These are phyloP conservation scores for Scatophagus argus DNA, from an alignment of 2,113 vertebrate species.

Conservation along the genomic window DNA sequence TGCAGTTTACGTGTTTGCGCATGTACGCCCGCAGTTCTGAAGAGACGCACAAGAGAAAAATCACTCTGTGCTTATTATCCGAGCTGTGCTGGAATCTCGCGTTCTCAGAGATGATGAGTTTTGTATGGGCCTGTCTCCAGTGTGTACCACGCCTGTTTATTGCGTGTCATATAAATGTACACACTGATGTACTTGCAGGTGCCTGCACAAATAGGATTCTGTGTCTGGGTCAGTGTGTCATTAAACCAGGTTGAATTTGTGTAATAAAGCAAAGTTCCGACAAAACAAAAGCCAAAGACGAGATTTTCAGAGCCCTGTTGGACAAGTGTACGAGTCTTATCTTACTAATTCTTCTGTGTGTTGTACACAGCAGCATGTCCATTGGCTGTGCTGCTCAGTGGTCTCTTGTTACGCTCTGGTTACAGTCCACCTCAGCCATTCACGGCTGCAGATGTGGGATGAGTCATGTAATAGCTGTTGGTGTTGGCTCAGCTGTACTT, in stretches of 20 bases:
- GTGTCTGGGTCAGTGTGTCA: conserved; percentile 52
- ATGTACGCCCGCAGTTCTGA: conserved; percentile 50
- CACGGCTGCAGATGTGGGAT: conserved; percentile 75
- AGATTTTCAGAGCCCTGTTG: background rate
- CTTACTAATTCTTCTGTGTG: conserved; percentile 8
- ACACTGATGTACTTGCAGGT: conserved; percentile 22
- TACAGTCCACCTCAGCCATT: conserved; percentile 50
- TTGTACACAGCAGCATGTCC: conserved; percentile 15
- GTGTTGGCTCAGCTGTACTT: conserved; percentile 68
- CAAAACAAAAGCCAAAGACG: too few relatives aligned
- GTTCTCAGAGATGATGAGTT: conserved; percentile 68
- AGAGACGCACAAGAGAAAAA: conserved; percentile 60
- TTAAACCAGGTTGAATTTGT: conserved; percentile 39
- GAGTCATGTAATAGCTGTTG: conserved; percentile 81
- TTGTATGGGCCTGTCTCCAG: conserved; percentile 66
- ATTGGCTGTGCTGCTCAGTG: conserved; percentile 15
- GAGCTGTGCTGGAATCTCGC: conserved; percentile 56
- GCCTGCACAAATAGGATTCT: conserved; percentile 34
- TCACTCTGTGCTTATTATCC: conserved; percentile 66
- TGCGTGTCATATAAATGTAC: conserved; percentile 39
- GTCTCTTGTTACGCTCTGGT: conserved; percentile 32
- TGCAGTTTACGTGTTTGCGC: conserved; percentile 65
- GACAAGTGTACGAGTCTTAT: background rate
- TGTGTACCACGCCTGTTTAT: conserved; percentile 68
- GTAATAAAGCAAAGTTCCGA: background rate